Evolutionary conservation across 30 jellyfish, hydroid and myxozoan genomes (phyloP).

Genomic region (Mastigias papua): DNA sequence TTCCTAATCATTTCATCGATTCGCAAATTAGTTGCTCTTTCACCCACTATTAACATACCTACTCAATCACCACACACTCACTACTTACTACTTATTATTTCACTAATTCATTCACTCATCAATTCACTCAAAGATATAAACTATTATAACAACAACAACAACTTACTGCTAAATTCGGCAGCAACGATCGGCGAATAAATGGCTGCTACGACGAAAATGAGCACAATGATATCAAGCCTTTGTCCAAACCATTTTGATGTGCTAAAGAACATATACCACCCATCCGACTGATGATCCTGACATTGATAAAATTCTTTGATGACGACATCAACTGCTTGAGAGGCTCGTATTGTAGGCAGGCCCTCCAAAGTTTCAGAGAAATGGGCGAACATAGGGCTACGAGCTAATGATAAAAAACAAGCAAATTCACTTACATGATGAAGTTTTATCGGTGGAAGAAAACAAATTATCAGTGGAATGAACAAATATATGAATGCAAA

Average conservation of each 20-base stretch:
- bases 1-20: no score
- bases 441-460: no score
- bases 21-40: no score
- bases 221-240: constrained; percentile 60
- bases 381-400: constrained; percentile 86
- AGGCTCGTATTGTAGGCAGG: constrained; percentile 76
- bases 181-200: constrained; percentile 67
- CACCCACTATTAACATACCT: no score
- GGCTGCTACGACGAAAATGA: constrained; percentile 32
- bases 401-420: constrained; percentile 50
- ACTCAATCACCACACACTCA: no score
- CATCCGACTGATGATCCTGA: constrained; percentile 81
- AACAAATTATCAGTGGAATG: no score
- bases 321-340: constrained; percentile 30
- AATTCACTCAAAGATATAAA: no score
- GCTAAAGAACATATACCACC: constrained; percentile 61
- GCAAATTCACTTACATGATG: no score
- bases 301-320: constrained; percentile 65
- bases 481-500: no score
- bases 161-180: constrained; percentile 59
- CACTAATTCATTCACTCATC: no score
- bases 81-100: no score
- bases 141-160: no score
- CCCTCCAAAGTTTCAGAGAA: constrained; percentile 83
- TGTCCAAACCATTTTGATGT: constrained; percentile 82